A percentile compares a stretch with the other conserved stretches of the same genome.
Evolutionary conservation across 2,113 vertebrate genomes (phyloP).

Genomic region (Craseonycteris thonglongyai): DNA sequence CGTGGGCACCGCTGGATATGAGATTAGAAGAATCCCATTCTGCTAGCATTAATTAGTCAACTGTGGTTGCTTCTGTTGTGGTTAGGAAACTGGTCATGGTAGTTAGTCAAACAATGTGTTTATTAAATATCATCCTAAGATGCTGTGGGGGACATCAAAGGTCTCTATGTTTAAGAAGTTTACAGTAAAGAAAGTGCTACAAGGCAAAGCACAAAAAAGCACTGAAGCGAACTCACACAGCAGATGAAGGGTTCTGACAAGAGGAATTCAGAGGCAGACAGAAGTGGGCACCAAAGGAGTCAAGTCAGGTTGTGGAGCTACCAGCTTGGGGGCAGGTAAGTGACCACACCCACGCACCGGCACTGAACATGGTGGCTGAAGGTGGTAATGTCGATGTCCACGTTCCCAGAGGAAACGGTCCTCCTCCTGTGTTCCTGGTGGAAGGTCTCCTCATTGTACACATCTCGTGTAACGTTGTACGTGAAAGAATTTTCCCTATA

Average conservation of each 20-base stretch:
- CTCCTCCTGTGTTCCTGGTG: constrained; percentile 62
- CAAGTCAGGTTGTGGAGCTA: not conserved
- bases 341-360: constrained; percentile 25
- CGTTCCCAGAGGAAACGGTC: not conserved
- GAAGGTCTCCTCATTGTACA: constrained; percentile 75
- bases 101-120: not conserved
- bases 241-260: not conserved
- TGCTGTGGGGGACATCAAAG: not conserved
- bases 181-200: not conserved
- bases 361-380: constrained; percentile 48
- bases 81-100: not conserved
- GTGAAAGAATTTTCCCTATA: not conserved
- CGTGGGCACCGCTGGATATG: not conserved
- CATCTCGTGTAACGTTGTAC: constrained; percentile 36
- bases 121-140: not conserved
- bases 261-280: not conserved
- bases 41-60: not conserved
- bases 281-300: not conserved
- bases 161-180: not conserved
- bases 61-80: not conserved
- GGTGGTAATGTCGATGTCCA: not conserved
- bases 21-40: not conserved
- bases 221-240: not conserved
- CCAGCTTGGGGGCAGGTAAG: not conserved
- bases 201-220: not conserved